Base-by-base conservation (phyloP, 2,113 vertebrate species). In the Porphyrio hochstetteri region DNA sequence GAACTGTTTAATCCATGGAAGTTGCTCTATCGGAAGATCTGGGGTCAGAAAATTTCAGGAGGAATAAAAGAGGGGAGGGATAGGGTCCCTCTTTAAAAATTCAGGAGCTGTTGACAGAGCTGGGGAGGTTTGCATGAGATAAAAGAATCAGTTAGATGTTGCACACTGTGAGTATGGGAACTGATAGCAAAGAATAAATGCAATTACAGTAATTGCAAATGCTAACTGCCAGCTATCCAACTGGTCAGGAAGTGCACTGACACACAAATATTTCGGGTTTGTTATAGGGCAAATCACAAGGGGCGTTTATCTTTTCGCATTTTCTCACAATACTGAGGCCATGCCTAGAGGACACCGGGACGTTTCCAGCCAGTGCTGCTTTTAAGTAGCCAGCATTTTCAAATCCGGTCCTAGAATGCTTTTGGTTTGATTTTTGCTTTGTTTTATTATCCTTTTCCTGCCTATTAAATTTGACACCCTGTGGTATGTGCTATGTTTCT, bases 1-100 rank as follows among this genome's bases (percentile, higher is more conserved):
- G 92, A 96, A 94, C 90, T 95, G 88, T 95, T 98, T 97, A 97
- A 96, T 98, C 96, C 81, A 59, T 89, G 90, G 48, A 77, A 83
- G 65, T 92, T 91, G 92, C 68, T 88, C 86, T 97, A 55, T 96
- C 80, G 89, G 82, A 93, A 96, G 91, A 95, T 95, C 57, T 89
- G 85, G 88, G n/a, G 36, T 93, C 89, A 95, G 86, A 95, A 96
- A 97, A 96, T 89, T 96, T 96, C 83, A 91, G 72, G 82, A 86
- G 20, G 53, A 83, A 82, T 91, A 68, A 92, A 94, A 71, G 86
- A 95, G 42, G 42, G 63, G 82, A 46, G 71, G 65, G 55, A 89
- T 78, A 74, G 19, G n/a, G 44, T 71, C 69, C 56, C 48, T 83
- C 36, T 96, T 96, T 95, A 96, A 97, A 97, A 96, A 97, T 93